Percentiles rank a stretch among this genome's conserved stretches.
Evolutionary conservation across 1,140 invertebrate genomes (phyloP).

Genomic region (Heliconius nattereri): DNA sequence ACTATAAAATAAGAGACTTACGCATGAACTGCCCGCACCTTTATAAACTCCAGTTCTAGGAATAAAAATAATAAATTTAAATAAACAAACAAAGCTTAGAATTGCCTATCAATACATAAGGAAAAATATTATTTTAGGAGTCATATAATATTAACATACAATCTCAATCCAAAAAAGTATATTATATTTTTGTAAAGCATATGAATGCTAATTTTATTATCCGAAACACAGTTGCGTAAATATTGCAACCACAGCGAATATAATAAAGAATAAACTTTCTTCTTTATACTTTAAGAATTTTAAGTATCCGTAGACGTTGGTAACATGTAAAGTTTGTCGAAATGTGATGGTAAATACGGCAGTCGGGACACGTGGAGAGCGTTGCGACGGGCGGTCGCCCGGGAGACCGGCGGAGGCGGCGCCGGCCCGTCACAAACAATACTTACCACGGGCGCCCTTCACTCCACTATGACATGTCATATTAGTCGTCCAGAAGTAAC

Average conservation of each 20-base stretch:
- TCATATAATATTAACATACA: too few relatives aligned
- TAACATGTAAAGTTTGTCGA: constrained; percentile 36
- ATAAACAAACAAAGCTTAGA: not conserved
- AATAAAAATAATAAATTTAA: not conserved
- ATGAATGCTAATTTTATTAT: not conserved
- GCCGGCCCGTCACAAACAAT: constrained; percentile 41
- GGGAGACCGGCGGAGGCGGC: constrained; percentile 56
- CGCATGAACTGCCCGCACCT: not conserved
- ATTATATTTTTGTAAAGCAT: not conserved
- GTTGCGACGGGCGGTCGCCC: constrained; percentile 54
- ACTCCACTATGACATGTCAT: not conserved
- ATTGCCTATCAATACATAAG: not conserved
- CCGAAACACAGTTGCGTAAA: not conserved
- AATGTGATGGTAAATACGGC: constrained; percentile 33
- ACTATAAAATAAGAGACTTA: constrained; percentile 1
- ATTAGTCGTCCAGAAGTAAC: too few relatives aligned
- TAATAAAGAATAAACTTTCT: constrained; percentile 3
- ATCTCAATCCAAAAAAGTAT: not conserved
- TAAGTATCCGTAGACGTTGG: constrained; percentile 14
- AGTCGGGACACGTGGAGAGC: constrained; percentile 40
- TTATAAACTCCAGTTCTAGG: not conserved
- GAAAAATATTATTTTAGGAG: not conserved
- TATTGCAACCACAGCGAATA: not conserved
- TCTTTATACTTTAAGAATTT: not conserved
- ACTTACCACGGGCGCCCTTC: constrained; percentile 22